Evolutionary conservation across 2,888 invertebrate species (phyloP).

Genomic region (Cheilosia soror): DNA sequence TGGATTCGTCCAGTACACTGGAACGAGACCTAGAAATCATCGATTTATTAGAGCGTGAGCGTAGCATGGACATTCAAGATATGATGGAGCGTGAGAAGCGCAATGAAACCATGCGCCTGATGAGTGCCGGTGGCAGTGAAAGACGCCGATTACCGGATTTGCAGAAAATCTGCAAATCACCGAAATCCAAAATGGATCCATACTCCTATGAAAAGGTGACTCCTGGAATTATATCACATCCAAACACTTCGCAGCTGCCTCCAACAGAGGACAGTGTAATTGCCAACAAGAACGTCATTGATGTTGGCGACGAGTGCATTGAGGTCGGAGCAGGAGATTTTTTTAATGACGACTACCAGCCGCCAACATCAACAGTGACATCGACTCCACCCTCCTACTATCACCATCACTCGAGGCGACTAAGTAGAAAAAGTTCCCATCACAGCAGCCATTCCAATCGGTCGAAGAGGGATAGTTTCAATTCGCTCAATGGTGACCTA

Average conservation of each 20-base stretch:
- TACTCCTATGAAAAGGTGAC: slow-evolving; percentile 78
- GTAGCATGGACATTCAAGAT: slow-evolving; percentile 83
- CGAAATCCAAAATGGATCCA: slow-evolving; percentile 79
- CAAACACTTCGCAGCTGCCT: slow-evolving; percentile 33
- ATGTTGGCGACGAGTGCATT: slow-evolving; percentile 19
- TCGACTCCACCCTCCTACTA: slow-evolving; percentile 78
- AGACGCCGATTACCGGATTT: slow-evolving; percentile 82
- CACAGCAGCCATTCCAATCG: slow-evolving; percentile 57
- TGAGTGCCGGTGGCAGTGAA: slow-evolving; percentile 77
- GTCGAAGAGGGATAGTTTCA: slow-evolving; percentile 82
- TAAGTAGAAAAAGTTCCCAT: slow-evolving; percentile 81
- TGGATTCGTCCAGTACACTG: slow-evolving; percentile 81
- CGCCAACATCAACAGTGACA: slow-evolving; percentile 63
- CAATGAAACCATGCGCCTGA: slow-evolving; percentile 79
- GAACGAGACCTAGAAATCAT: slow-evolving; percentile 83
- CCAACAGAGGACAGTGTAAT: slow-evolving; percentile 20
- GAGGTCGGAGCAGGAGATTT: slow-evolving; percentile 63
- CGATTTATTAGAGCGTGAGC: slow-evolving; percentile 83
- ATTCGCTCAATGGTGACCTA: slow-evolving; percentile 81
- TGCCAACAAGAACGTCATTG: slow-evolving; percentile 20
- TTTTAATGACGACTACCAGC: slow-evolving; percentile 67
- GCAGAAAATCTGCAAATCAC: slow-evolving; percentile 82
- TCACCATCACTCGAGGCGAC: slow-evolving; percentile 81
- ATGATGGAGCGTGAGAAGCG: slow-evolving; percentile 81
- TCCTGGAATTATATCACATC: neutral